These are phyloP conservation scores for Acromyrmex charruanus DNA, from an alignment of 1,140 invertebrate genomes.

Conservation along the genomic window DNA sequence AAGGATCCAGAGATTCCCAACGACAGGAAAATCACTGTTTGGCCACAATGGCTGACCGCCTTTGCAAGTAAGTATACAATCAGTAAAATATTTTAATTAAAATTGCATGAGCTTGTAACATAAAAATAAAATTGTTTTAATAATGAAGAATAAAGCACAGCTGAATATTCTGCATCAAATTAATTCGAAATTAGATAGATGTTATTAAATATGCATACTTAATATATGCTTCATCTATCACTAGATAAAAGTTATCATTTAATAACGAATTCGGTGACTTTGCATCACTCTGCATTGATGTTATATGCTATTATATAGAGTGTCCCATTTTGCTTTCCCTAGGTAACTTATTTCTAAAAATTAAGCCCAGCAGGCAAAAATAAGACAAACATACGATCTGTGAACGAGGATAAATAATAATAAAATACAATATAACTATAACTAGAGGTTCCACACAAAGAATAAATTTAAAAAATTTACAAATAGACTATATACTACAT, in stretches of 20 bases:
- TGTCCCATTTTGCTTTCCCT: too few relatives aligned
- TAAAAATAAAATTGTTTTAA: neutral
- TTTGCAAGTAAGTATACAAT: slow-evolving; percentile 68
- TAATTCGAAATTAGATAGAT: neutral
- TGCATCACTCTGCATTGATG: neutral
- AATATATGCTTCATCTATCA: neutral
- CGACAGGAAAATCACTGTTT: slow-evolving; percentile 57
- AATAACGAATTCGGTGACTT: neutral
- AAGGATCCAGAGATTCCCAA: slow-evolving; percentile 28
- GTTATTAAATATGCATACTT: neutral
- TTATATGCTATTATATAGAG: neutral
- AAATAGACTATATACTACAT: too few relatives aligned
- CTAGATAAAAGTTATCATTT: neutral
- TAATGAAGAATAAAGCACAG: neutral
- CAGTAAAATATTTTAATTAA: neutral
- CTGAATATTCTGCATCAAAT: neutral
- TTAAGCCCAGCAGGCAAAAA: too few relatives aligned
- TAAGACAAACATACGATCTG: too few relatives aligned
- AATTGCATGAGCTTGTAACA: neutral
- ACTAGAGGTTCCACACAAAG: too few relatives aligned
- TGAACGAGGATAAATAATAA: too few relatives aligned
- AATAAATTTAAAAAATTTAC: too few relatives aligned
- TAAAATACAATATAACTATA: too few relatives aligned
- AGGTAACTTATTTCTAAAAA: too few relatives aligned
- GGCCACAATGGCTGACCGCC: slow-evolving; percentile 78